Conservation (phyloP, 2,113 vertebrate species). For the Lampris incognitus region DNA sequence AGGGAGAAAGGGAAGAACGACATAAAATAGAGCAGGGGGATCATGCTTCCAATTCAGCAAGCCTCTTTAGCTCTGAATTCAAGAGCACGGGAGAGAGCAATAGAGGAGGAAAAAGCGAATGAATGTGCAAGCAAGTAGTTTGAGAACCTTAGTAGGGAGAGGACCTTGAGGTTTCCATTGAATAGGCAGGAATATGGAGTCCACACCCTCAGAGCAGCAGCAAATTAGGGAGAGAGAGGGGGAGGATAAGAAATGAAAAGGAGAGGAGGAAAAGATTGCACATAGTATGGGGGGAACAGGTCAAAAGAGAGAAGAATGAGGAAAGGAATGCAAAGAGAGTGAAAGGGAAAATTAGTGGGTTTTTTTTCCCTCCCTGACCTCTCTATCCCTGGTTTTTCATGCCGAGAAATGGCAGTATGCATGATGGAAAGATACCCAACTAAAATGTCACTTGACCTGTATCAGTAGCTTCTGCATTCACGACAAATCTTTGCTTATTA, state of each 20-base stretch:
- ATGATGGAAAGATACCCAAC: constrained; percentile 1
- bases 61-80: constrained; percentile 30
- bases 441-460: background rate
- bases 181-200: constrained; percentile 56
- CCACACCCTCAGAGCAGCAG: constrained; percentile 6
- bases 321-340: background rate
- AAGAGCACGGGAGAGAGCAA: constrained; percentile 16
- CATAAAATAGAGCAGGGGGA: constrained; percentile 11
- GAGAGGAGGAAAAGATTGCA: background rate
- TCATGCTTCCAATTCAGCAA: constrained; percentile 43
- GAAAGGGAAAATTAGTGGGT: constrained; percentile 11
- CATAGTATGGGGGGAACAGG: constrained; percentile 38
- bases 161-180: constrained; percentile 53
- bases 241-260: constrained; percentile 7
- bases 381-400: constrained; percentile 44
- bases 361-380: constrained; percentile 34
- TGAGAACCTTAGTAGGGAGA: constrained; percentile 21
- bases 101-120: constrained; percentile 29
- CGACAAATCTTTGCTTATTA: background rate
- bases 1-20: constrained; percentile 5
- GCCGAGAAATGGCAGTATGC: constrained; percentile 22
- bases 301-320: constrained; percentile 9
- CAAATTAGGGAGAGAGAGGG: background rate
- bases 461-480: background rate
- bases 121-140: constrained; percentile 60